Evolutionary conservation across 92 coral and sea anemone species (phyloP).

Genomic region (Epizoanthus illoricatus): DNA sequence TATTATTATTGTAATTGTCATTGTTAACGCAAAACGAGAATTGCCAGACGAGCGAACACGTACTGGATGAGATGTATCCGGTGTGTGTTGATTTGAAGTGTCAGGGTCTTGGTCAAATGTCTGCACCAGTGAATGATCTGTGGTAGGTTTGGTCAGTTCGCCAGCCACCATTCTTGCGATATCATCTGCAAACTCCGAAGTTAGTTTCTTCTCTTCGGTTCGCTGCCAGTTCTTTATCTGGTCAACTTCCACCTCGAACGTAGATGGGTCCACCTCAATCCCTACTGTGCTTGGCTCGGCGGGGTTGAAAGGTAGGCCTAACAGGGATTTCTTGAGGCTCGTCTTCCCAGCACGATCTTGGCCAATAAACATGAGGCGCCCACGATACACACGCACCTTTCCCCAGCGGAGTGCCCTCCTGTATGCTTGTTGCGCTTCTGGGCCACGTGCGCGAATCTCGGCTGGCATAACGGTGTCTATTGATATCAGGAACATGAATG

Average conservation of each 20-base stretch:
- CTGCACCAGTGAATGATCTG: background rate
- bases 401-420: conserved; percentile 46
- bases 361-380: conserved; percentile 67
- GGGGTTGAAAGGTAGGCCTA: conserved; percentile 55
- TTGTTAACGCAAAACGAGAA: too few species aligned
- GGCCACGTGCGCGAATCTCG: conserved; percentile 59
- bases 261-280: conserved; percentile 54
- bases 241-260: conserved; percentile 49
- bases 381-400: conserved; percentile 56
- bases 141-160: conserved; percentile 18
- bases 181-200: conserved; percentile 45
- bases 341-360: conserved; percentile 81
- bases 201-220: conserved; percentile 7
- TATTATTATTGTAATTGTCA: too few species aligned
- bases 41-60: too few species aligned
- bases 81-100: too few species aligned
- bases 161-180: conserved; percentile 40
- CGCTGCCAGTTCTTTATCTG: conserved; percentile 45
- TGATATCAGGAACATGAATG: too few species aligned
- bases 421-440: conserved; percentile 48
- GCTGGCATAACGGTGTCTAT: conserved; percentile 22
- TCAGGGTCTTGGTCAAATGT: too few species aligned
- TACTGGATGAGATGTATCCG: too few species aligned
- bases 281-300: conserved; percentile 59
- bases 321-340: conserved; percentile 64